A percentile compares a stretch with the other conserved stretches of the same genome.
These are phyloP conservation scores for Sebastes reedi DNA, from an alignment of 2,797 vertebrate genomes.

Conservation along the genomic window DNA sequence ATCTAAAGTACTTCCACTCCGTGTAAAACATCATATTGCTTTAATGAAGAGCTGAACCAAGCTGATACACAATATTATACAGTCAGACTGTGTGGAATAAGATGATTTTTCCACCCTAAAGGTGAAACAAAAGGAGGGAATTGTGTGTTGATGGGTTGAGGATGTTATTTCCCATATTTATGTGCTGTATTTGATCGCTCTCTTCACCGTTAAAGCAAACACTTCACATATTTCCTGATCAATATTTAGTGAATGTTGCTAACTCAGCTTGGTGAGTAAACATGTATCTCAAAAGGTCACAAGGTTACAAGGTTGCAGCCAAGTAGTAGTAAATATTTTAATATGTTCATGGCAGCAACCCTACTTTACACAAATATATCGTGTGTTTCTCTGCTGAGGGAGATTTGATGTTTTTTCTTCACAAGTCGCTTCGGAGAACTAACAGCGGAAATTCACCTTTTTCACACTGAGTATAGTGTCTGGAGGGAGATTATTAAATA, in stretches of 20 bases:
- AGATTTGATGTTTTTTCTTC: not conserved
- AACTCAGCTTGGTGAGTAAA: not conserved
- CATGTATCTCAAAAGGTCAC: not conserved
- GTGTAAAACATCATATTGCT: not conserved
- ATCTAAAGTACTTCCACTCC: not conserved
- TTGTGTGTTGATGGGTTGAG: not conserved
- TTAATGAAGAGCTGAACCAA: not conserved
- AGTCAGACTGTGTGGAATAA: not conserved
- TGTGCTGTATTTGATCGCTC: not conserved
- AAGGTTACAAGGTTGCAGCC: not conserved
- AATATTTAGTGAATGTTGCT: not conserved
- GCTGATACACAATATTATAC: not conserved
- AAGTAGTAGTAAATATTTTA: not conserved
- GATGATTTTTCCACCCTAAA: not conserved
- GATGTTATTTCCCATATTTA: not conserved
- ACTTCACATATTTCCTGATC: not conserved
- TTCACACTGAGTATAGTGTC: not conserved
- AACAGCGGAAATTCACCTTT: not conserved
- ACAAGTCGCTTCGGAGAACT: not conserved
- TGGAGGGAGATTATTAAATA: slow-evolving; percentile 17
- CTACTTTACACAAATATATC: not conserved
- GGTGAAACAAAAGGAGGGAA: not conserved
- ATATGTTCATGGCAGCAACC: not conserved
- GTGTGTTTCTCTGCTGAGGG: not conserved
- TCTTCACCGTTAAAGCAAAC: not conserved